These are phyloP conservation scores for Spodoptera exigua DNA, from an alignment of 2,888 invertebrate genomes.

Conservation along the genomic window DNA sequence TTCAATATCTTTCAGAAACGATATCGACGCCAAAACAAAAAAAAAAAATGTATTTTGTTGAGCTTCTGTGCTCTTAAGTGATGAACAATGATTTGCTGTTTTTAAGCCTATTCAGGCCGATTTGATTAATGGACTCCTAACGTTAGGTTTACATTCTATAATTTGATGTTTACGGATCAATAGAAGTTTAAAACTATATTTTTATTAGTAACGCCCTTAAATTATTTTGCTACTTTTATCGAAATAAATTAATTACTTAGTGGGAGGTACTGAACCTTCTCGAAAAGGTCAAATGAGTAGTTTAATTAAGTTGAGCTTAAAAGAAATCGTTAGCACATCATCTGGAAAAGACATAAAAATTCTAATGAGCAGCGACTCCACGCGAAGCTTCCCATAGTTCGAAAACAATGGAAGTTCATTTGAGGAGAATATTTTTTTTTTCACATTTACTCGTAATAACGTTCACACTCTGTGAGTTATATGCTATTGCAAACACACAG, in stretches of 20 bases:
- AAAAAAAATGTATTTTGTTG: conserved; percentile 15
- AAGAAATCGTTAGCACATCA: conserved; percentile 44
- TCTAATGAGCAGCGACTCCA: conserved; percentile 59
- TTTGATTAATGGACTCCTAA: conserved; percentile 55
- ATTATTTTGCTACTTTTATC: too few relatives aligned
- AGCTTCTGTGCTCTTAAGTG: conserved; percentile 53
- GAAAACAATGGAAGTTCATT: conserved; percentile 28
- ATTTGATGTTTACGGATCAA: conserved; percentile 18
- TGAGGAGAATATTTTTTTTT: conserved; percentile 16
- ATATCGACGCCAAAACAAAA: conserved; percentile 12
- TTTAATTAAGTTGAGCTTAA: conserved; percentile 32
- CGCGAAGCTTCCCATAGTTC: conserved; percentile 66
- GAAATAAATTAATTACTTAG: conserved; percentile 5
- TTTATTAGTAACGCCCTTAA: too few relatives aligned
- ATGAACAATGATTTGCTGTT: conserved; percentile 65
- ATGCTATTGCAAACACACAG: not conserved
- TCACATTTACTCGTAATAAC: conserved; percentile 3
- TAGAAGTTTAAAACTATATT: too few relatives aligned
- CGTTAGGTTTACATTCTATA: conserved; percentile 43
- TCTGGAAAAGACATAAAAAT: conserved; percentile 57
- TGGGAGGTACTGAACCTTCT: conserved; percentile 27
- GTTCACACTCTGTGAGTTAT: not conserved
- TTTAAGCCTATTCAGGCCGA: conserved; percentile 44
- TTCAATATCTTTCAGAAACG: conserved; percentile 14
- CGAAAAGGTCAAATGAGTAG: conserved; percentile 25